Evolutionary conservation across 2,888 invertebrate species (phyloP).

Genomic region (Salticus scenicus): DNA sequence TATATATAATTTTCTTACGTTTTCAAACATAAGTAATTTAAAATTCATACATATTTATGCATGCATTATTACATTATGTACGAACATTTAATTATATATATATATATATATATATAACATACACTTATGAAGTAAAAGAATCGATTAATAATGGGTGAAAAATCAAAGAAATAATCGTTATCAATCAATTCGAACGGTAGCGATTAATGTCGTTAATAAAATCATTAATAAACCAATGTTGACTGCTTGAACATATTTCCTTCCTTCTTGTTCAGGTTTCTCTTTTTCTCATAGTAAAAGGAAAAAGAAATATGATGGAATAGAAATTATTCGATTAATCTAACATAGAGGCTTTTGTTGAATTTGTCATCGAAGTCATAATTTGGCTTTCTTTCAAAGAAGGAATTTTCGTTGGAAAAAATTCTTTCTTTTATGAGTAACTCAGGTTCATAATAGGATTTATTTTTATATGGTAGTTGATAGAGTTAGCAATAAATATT

Average conservation of each 20-base stretch:
- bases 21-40: no score
- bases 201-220: background rate
- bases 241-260: background rate
- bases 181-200: background rate
- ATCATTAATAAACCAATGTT: background rate
- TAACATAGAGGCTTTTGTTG: background rate
- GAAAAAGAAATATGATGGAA: background rate
- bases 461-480: no score
- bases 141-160: no score
- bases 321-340: background rate
- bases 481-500: no score
- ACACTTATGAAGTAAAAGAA: background rate
- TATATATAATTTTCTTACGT: no score
- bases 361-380: background rate
- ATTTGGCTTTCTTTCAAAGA: conserved; percentile 1
- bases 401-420: background rate
- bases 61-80: background rate
- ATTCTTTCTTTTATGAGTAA: no score
- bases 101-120: conserved; percentile 16
- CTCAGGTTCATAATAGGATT: no score
- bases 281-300: background rate
- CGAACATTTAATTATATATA: background rate
- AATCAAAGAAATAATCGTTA: background rate
- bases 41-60: background rate
- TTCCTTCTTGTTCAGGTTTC: background rate